Conservation (phyloP, 37 sponge, comb jelly and placozoan genomes). For the Amphimedon queenslandica region DNA sequence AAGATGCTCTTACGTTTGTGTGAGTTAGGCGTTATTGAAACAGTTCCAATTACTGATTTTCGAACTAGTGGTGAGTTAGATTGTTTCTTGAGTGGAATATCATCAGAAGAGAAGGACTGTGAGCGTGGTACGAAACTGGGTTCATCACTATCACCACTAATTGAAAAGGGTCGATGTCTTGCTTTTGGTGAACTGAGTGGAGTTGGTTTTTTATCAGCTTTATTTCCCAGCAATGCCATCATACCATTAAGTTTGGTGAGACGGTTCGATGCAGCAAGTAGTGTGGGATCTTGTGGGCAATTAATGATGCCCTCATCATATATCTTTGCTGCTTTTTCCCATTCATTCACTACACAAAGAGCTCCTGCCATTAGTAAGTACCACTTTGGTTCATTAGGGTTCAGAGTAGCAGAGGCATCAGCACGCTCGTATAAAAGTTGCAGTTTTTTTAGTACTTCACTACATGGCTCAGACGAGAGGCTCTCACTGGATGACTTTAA, state of each 20-base stretch:
- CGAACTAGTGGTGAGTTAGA: no score
- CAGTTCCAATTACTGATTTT: no score
- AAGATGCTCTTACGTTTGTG: no score
- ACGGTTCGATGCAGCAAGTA: not conserved
- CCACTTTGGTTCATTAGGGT: slow-evolving; percentile 38
- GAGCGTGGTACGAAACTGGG: not conserved
- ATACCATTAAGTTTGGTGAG: not conserved
- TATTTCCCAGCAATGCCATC: slow-evolving; percentile 14
- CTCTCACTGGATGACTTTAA: not conserved
- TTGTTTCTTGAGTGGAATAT: no score
- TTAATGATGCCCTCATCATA: slow-evolving; percentile 59
- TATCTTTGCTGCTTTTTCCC: slow-evolving; percentile 59
- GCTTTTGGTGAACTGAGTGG: not conserved
- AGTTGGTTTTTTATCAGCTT: slow-evolving; percentile 4
- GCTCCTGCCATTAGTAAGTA: slow-evolving; percentile 67
- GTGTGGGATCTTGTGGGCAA: slow-evolving; percentile 14
- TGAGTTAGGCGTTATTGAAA: no score
- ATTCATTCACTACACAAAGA: slow-evolving; percentile 58
- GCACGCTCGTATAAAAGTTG: slow-evolving; percentile 22
- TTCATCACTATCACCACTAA: not conserved
- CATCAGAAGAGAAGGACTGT: not conserved
- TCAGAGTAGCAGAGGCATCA: not conserved
- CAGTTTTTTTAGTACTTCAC: slow-evolving; percentile 27
- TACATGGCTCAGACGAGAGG: not conserved
- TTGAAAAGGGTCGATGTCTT: not conserved